Evolutionary conservation across 2,113 vertebrate species (phyloP).

Genomic region (Micronycteris hirsuta): DNA sequence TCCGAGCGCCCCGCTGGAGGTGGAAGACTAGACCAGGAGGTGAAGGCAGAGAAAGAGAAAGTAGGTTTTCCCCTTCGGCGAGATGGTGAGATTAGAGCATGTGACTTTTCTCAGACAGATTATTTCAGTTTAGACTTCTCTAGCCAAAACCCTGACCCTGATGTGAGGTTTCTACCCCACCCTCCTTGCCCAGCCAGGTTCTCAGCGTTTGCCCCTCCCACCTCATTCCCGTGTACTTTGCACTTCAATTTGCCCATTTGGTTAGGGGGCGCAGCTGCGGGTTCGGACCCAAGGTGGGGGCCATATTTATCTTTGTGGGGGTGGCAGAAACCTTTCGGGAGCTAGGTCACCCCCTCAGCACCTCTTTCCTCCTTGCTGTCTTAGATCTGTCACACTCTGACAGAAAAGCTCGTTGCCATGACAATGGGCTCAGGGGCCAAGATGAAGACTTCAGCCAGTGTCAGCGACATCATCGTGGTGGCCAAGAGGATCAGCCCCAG

Average conservation of each 20-base stretch:
- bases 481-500: slow-evolving; percentile 97
- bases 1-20: not conserved
- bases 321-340: not conserved
- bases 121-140: slow-evolving; percentile 40
- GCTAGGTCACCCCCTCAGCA: not conserved
- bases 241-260: not conserved
- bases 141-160: not conserved
- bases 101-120: slow-evolving; percentile 62
- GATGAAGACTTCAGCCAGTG: slow-evolving; percentile 92
- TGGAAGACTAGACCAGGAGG: not conserved
- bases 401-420: slow-evolving; percentile 96
- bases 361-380: not conserved
- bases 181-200: not conserved
- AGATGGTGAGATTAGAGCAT: slow-evolving; percentile 18
- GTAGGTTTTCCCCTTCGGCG: not conserved
- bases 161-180: not conserved
- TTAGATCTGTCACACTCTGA: slow-evolving; percentile 97
- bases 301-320: not conserved
- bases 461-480: slow-evolving; percentile 94
- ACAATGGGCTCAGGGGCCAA: slow-evolving; percentile 96
- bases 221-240: not conserved
- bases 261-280: not conserved
- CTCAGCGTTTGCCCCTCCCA: not conserved
- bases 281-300: not conserved
- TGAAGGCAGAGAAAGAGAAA: not conserved